phyloP scores from a whole-genome alignment of 2,888 invertebrate species.

The Ceriagrion tenellum region DNA sequence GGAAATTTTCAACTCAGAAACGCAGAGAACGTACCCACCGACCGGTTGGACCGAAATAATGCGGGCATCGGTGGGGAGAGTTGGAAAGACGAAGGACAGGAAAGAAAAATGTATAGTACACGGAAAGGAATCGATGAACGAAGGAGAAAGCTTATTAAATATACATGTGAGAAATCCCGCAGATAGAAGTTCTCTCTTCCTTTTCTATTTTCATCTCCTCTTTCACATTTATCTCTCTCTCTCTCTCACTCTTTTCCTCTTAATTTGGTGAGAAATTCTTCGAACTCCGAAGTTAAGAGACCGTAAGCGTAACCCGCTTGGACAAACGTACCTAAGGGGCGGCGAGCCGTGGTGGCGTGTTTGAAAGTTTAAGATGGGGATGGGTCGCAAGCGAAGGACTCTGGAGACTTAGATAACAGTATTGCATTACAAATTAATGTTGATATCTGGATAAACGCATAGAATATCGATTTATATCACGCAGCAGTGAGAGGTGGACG shows the following conservation, averaged over 20 bases:
- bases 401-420: no score
- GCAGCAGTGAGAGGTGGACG: no score
- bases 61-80: no score
- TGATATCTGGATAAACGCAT: no score
- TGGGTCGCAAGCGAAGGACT: no score
- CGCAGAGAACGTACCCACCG: not conserved
- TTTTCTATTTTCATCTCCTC: not conserved
- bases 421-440: no score
- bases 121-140: not conserved
- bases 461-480: no score
- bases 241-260: not conserved
- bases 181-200: not conserved
- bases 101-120: not conserved
- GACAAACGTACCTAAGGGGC: no score
- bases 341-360: not conserved
- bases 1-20: not conserved
- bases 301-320: not conserved
- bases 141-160: not conserved
- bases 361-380: no score
- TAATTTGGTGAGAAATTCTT: not conserved
- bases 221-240: not conserved
- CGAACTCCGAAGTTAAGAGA: not conserved
- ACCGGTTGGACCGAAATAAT: not conserved
- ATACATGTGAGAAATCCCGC: constrained; percentile 16
- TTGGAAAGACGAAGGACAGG: not conserved